Evolutionary conservation across 92 coral and sea anemone genomes (phyloP), one percentile per base, ranked within the genome.

Genomic region (Diadumene lineata): DNA sequence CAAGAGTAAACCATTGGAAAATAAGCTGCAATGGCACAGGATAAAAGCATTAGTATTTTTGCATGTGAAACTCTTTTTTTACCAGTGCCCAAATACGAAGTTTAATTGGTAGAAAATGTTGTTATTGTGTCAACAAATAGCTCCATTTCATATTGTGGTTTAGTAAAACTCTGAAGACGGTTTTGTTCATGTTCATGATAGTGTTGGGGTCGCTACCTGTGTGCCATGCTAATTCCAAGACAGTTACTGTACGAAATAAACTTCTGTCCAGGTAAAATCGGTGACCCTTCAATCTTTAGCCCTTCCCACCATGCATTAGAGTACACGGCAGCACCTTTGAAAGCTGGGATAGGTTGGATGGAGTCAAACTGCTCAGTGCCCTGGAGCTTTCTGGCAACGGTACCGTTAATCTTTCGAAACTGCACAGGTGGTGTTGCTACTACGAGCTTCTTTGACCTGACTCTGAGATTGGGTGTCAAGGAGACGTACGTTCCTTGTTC

Each of bases 281-380:
- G 81, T 43, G 74, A 50, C 27, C 86, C 86, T 21, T 70, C 80
- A n/a, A 68, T 77, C 2, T 65, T 64, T 0, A 71, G 62, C 3
- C 73, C 77, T 64, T 84, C 85, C 96, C 96, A 90, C 96, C 96
- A 90, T 0, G 96, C 96, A 30, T 68, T 76, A 51, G 64, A 29
- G 65, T 90, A 90, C 34, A 87, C 88, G 19, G 96, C 92, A 33
- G 92, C 96, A 7, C 96, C 96, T 61, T 87, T 90, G 78, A 90
- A 87, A 7, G 96, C 96, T 27, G 92, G 87, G 62, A 87, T 81
- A 19, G 81, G 88, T 57, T 81, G 84, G 24, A 90, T 90, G 17
- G 96, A 90, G 58, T 80, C 77, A 68, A 90, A 85, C 78, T 80
- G 77, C 21, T 88, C 73, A 3, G 84, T 74, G 8, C 72, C 26